Evolutionary conservation across 2,888 invertebrate genomes (phyloP).

Genomic region (Eupithecia vulgata): DNA sequence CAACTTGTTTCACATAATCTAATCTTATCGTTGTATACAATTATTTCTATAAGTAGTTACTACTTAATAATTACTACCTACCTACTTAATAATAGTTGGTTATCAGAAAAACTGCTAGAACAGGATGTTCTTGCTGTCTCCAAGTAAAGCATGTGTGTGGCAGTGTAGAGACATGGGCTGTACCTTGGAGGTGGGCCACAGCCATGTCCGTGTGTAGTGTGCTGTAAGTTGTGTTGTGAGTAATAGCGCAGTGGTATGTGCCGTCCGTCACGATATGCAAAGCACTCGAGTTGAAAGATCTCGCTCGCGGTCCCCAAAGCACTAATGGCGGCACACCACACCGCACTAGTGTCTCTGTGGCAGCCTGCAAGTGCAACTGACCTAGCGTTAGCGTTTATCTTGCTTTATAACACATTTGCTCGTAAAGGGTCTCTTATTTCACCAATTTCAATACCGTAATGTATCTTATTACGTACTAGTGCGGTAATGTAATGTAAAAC

Average conservation of each 20-base stretch:
- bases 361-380: slow-evolving; percentile 2
- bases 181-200: neutral
- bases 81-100: neutral
- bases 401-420: no score
- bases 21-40: neutral
- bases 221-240: neutral
- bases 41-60: neutral
- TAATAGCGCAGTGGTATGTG: slow-evolving; percentile 5
- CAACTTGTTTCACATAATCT: neutral
- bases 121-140: neutral
- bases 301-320: slow-evolving; percentile 19
- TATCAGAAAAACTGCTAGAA: neutral
- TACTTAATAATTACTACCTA: no score
- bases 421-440: no score
- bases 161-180: no score
- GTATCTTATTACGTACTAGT: no score
- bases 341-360: neutral
- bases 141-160: no score
- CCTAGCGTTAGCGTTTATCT: neutral
- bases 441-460: no score
- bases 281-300: slow-evolving; percentile 21
- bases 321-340: slow-evolving; percentile 11
- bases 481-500: no score
- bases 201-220: neutral
- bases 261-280: slow-evolving; percentile 15